phyloP scores from a whole-genome alignment of 2,888 invertebrate genomes.

The Unio pictorum region DNA sequence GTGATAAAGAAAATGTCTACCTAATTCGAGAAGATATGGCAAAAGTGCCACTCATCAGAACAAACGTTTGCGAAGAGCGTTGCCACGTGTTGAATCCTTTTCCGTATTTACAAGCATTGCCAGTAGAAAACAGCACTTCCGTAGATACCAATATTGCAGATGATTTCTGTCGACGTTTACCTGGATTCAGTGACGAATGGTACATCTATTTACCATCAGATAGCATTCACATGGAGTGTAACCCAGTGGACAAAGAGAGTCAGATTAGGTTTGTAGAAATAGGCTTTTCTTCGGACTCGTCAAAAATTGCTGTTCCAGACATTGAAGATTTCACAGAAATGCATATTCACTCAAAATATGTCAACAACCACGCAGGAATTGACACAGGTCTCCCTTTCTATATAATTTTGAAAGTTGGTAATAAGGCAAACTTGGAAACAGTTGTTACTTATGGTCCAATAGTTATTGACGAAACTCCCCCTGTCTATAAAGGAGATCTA shows the following conservation, averaged over 20 bases:
- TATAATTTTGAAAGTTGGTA: constrained; percentile 27
- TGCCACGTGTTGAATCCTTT: constrained; percentile 5
- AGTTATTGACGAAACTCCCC: constrained; percentile 42
- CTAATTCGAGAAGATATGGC: constrained; percentile 22
- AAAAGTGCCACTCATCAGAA: constrained; percentile 9
- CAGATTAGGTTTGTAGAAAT: constrained; percentile 35
- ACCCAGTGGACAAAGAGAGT: constrained; percentile 25
- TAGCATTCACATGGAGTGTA: constrained; percentile 32
- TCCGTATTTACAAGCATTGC: constrained; percentile 2
- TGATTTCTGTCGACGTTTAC: constrained; percentile 10
- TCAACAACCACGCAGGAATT: constrained; percentile 27
- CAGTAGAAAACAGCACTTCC: not conserved
- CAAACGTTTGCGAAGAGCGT: constrained; percentile 7
- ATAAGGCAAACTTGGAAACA: constrained; percentile 33
- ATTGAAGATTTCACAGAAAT: constrained; percentile 27
- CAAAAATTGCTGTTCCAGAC: constrained; percentile 11
- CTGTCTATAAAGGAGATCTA: constrained; percentile 11
- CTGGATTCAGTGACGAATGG: constrained; percentile 2
- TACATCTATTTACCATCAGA: constrained; percentile 34
- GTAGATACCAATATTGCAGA: constrained; percentile 13
- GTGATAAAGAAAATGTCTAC: constrained; percentile 19
- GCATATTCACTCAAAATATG: constrained; percentile 17
- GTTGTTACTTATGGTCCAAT: constrained; percentile 31
- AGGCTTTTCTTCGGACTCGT: constrained; percentile 26
- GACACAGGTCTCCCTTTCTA: constrained; percentile 23